Evolutionary conservation across 2,113 vertebrate species (phyloP).

Genomic region (Mus pahari): DNA sequence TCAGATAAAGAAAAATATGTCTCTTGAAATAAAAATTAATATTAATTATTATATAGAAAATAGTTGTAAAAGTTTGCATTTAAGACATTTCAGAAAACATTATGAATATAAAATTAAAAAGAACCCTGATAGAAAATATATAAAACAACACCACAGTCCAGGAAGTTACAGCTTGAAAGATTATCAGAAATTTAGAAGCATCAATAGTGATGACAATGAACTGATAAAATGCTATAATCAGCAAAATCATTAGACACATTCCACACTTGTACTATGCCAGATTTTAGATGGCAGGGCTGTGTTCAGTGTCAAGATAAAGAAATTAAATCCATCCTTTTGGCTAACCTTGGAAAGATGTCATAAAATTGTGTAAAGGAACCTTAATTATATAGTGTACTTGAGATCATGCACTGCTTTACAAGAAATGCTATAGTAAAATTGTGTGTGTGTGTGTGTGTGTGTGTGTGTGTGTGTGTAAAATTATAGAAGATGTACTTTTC

Average conservation of each 20-base stretch:
- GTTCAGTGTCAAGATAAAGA: conserved; percentile 13
- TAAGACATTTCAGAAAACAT: conserved; percentile 49
- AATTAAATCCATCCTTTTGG: not conserved
- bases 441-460: no score
- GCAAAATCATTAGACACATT: not conserved
- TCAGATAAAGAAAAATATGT: conserved; percentile 11
- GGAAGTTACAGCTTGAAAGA: conserved; percentile 12
- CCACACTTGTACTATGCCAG: not conserved
- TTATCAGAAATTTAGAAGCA: not conserved
- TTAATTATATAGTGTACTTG: not conserved
- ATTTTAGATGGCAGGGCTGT: not conserved
- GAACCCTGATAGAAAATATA: not conserved
- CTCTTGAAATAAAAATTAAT: not conserved
- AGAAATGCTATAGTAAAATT: not conserved
- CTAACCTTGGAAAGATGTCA: not conserved
- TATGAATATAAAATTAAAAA: conserved; percentile 6
- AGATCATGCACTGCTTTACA: not conserved
- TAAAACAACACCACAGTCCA: not conserved
- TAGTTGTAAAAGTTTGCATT: not conserved
- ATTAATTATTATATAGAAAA: not conserved
- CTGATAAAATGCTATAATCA: not conserved
- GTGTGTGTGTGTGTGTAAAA: no score
- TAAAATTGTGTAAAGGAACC: not conserved
- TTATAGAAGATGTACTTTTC: not conserved
- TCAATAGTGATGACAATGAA: not conserved